These are phyloP conservation scores for Ranitomeya imitator DNA, from an alignment of 2,113 vertebrate species.

Conservation along the genomic window DNA sequence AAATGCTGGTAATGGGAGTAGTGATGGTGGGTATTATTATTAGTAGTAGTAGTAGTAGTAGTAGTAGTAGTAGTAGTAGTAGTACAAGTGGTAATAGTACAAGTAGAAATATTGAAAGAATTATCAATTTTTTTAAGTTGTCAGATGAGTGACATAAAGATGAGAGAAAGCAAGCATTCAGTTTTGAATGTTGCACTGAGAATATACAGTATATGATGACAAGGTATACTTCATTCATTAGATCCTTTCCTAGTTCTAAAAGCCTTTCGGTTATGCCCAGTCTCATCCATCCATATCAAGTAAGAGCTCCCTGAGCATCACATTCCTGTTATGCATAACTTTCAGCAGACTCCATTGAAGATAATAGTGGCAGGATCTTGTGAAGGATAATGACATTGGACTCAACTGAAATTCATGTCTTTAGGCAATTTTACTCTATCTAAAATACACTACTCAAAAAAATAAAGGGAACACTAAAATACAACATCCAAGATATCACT, in stretches of 20 bases:
- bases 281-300: constrained; percentile 1
- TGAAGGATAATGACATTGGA: constrained; percentile 34
- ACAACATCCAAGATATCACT: no score
- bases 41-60: no score
- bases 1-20: no score
- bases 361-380: constrained; percentile 1
- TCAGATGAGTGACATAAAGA: neutral
- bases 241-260: neutral
- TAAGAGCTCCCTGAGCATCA: neutral
- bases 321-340: constrained; percentile 50
- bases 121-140: no score
- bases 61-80: no score
- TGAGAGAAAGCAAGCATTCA: neutral
- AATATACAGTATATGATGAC: constrained; percentile 4
- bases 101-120: no score
- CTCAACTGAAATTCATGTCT: constrained; percentile 5
- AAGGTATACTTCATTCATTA: neutral
- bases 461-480: no score
- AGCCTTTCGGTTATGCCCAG: constrained; percentile 21
- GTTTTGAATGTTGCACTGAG: neutral
- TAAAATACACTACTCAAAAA: neutral
- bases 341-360: constrained; percentile 30
- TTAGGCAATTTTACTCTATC: neutral
- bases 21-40: no score
- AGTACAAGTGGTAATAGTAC: no score